Base-by-base conservation (phyloP, 2,797 vertebrate genomes). In the Chanos chanos region DNA sequence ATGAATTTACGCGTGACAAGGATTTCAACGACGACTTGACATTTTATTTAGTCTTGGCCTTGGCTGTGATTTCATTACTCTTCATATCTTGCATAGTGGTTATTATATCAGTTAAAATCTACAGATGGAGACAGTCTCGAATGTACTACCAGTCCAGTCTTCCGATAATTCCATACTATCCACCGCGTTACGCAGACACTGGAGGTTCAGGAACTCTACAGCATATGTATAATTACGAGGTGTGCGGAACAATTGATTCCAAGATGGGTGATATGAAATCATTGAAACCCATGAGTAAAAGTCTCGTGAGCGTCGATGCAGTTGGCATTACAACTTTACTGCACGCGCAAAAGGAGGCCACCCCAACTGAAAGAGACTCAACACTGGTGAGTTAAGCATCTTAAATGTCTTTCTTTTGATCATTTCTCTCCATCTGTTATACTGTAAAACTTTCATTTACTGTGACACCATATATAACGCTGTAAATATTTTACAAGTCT, bases 161-260 rank as follows among this genome's bases (percentile, higher is more conserved):
- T 3, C 79, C 79, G 9, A 77, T 79, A 33, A 77, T 78, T 66
- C 80, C 76, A 4, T 77, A 80, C 40, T 80, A 78, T 57, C 80
- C 77, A 8, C 73, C 77, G 28, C 73, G 68, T 68, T 75, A 78
- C 59, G 68, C 80, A 19, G 80, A 82, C 63, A 66, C 64, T 41
- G 50, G 73, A 30, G 68, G 68, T 4, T 61, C 73, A 31, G 75
- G 71, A 57, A 77, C 78, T 68, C 64, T 78, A 3, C 72, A 61
- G 43, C 73, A 71, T 16, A 62, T 69, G 16, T 68, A 78, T 40
- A 82, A 78, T 49, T 80, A 80, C 25, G 72, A 75, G 40, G 33
- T 76, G 50, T 80, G 72, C 50, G 71, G 68, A 55, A 81, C 76
- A 3, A 66, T 62, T 10, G 69, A 75, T 41, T 75, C 73, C n/a